Evolutionary conservation across 2,797 vertebrate genomes (phyloP), one percentile per base, ranked within the genome.

Genomic region (Sardinella longiceps): DNA sequence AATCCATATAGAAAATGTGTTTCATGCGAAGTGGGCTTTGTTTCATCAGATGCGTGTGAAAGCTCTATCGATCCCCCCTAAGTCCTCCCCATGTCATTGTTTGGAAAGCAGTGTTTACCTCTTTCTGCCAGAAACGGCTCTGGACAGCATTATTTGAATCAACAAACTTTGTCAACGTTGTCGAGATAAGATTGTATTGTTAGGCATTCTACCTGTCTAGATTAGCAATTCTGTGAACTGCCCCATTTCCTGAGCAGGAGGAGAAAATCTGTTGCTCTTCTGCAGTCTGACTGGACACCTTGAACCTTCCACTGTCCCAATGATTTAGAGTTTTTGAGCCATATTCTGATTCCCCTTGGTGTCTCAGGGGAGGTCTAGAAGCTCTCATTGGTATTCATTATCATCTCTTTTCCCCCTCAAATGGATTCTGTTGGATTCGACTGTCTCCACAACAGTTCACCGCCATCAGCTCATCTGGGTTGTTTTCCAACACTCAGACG

Each of bases 1-100:
- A 66, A 77, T 81, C 51, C 28, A 20, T 82, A 53, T 39, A 84
- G 81, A 81, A 82, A 33, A 84, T 74, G 28, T 45, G 18, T 83
- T 84, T 80, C 80, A 18, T 20, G 60, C 81, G 63, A 53, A 51
- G 48, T 46, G 83, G 39, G 83, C 7, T 43, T 53, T 74, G 60
- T 63, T 63, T 63, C 60, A 63, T 28, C 60, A 63, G 60, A 63
- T 63, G 66, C 33, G 30, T 74, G 66, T 74, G 33, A 39, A 74
- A 20, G 66, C 66, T 28, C 15, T 74, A 74, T 74, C 30, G 66
- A 74, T 74, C 30, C 66, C 25, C 66, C 20, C 39, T 7, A 74
- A 74, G 30, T 14, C 66, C 66, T 74, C 66, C 30, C 66, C 18
- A 5, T 74, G 66, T 74, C 33, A 37, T 37, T 74, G 66, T 74